Evolutionary conservation across 1,140 invertebrate species (phyloP).

Genomic region (Macrostomum lignano): DNA sequence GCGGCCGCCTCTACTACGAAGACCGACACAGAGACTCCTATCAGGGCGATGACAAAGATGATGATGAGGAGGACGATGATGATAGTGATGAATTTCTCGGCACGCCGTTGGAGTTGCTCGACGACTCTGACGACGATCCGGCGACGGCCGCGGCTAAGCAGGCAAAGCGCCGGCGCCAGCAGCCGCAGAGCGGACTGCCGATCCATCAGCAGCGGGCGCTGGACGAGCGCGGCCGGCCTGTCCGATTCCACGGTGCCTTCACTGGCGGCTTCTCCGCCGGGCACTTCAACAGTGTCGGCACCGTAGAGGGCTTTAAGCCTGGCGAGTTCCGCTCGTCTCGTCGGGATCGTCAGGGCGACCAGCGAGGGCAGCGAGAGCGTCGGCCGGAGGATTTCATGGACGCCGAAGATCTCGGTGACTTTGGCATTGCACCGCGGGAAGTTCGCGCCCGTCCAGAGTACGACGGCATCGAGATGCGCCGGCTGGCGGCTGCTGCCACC

Average conservation of each 20-base stretch:
- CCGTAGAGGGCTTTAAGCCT: conserved; percentile 68
- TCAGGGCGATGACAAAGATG: too few relatives aligned
- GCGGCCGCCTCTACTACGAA: too few relatives aligned
- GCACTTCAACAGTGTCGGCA: conserved; percentile 79
- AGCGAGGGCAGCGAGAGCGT: conserved; percentile 5
- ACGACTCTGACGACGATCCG: too few relatives aligned
- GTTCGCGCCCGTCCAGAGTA: conserved; percentile 45
- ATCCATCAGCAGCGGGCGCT: neutral
- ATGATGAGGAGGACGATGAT: too few relatives aligned
- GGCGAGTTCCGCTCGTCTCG: conserved; percentile 64
- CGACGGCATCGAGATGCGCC: neutral
- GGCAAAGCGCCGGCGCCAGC: too few relatives aligned
- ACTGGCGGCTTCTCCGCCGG: conserved; percentile 95
- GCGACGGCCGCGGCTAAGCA: too few relatives aligned
- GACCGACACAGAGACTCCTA: too few relatives aligned
- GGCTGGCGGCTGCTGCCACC: too few relatives aligned
- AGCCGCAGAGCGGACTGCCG: too few relatives aligned
- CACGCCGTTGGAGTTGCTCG: too few relatives aligned
- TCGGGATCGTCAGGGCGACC: conserved; percentile 5
- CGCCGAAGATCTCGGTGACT: conserved; percentile 71
- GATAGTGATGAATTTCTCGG: too few relatives aligned
- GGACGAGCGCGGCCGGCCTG: conserved; percentile 1
- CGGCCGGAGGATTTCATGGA: conserved; percentile 77
- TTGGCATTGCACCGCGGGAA: conserved; percentile 66
- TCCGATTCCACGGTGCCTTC: conserved; percentile 84